Percentiles rank a stretch among this genome's conserved stretches.
phyloP scores from a whole-genome alignment of 2,888 invertebrate genomes.

The Drosophila buzzatii region DNA sequence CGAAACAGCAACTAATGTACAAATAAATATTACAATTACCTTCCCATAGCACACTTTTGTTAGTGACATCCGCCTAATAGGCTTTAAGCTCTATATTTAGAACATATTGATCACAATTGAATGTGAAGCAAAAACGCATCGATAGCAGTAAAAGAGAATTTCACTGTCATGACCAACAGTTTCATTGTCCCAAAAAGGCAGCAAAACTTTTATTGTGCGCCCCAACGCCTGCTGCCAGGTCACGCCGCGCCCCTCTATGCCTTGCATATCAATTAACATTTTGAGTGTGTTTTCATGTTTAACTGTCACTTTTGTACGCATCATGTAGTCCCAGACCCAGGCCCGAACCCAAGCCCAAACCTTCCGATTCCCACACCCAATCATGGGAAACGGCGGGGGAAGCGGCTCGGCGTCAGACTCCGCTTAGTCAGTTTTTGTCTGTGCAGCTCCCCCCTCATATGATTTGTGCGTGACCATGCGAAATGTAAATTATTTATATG shows the following conservation, averaged over 20 bases:
- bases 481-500: slow-evolving; percentile 72
- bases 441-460: slow-evolving; percentile 41
- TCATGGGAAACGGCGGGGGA: background rate
- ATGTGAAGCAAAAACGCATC: slow-evolving; percentile 1
- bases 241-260: slow-evolving; percentile 12
- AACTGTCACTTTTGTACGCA: slow-evolving; percentile 74
- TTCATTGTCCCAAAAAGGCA: slow-evolving; percentile 15
- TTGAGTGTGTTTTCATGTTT: slow-evolving; percentile 74
- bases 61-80: slow-evolving; percentile 1
- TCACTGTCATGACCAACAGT: slow-evolving; percentile 29
- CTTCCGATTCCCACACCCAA: slow-evolving; percentile 35
- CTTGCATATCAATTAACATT: slow-evolving; percentile 70
- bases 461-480: slow-evolving; percentile 77
- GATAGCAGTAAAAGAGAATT: slow-evolving; percentile 23
- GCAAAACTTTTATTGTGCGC: slow-evolving; percentile 20
- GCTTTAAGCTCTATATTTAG: background rate
- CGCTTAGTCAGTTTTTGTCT: slow-evolving; percentile 19
- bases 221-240: background rate
- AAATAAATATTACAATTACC: background rate
- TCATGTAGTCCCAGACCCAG: slow-evolving; percentile 51
- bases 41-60: background rate
- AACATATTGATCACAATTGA: slow-evolving; percentile 9
- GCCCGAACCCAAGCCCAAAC: slow-evolving; percentile 18
- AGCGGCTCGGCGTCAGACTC: slow-evolving; percentile 3
- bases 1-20: background rate